Percentiles rank a stretch among this genome's conserved stretches.
Conservation (phyloP, 2,113 vertebrate species). For the Chaetodon auriga region DNA sequence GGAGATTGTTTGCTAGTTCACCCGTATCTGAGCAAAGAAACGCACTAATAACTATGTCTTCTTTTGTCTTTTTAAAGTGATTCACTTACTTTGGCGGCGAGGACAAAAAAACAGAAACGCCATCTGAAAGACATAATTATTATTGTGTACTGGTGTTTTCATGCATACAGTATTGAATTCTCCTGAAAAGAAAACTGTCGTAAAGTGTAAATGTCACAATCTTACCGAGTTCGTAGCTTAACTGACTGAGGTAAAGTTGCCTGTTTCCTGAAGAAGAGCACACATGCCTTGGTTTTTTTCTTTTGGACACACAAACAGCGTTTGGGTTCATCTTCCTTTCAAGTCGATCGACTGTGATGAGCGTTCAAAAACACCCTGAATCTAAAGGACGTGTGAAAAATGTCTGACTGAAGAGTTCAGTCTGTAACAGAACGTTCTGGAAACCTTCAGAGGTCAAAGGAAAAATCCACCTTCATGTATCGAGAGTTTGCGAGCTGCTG, state of each 20-base stretch:
- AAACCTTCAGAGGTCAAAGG: neutral
- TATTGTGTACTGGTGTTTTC: slow-evolving; percentile 42
- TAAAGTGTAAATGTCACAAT: slow-evolving; percentile 61
- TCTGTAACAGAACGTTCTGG: neutral
- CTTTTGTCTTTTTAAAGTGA: slow-evolving; percentile 24
- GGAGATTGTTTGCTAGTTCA: slow-evolving; percentile 48
- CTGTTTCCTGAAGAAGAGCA: slow-evolving; percentile 76
- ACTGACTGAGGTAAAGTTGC: slow-evolving; percentile 79
- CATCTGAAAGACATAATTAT: slow-evolving; percentile 50
- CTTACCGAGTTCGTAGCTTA: slow-evolving; percentile 59
- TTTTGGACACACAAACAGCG: slow-evolving; percentile 34
- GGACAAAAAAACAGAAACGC: slow-evolving; percentile 11
- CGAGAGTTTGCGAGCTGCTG: no score
- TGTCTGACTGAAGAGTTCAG: neutral
- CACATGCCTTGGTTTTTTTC: slow-evolving; percentile 18
- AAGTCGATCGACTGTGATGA: neutral
- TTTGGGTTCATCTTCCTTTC: slow-evolving; percentile 47
- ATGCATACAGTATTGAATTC: slow-evolving; percentile 64
- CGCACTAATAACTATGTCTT: slow-evolving; percentile 37
- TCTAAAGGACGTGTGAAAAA: neutral
- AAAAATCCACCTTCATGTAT: slow-evolving; percentile 22
- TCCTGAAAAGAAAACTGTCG: slow-evolving; percentile 26
- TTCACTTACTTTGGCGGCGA: slow-evolving; percentile 52
- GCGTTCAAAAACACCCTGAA: neutral
- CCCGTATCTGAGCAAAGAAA: slow-evolving; percentile 70